These are phyloP conservation scores for Varanus salvator DNA, from an alignment of 2,113 vertebrate genomes.

Conservation along the genomic window DNA sequence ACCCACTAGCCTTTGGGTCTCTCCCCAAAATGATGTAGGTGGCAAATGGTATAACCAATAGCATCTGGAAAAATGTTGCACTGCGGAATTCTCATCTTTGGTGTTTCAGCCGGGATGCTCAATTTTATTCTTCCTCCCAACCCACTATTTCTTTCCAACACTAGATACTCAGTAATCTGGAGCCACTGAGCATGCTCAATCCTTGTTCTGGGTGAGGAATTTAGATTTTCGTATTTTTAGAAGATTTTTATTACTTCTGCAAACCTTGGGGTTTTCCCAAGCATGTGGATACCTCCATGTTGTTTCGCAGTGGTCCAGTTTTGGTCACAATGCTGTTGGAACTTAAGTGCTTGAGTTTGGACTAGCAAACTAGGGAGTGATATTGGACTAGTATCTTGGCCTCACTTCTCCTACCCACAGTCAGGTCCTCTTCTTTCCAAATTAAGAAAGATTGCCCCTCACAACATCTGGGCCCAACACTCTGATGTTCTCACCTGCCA, in stretches of 20 bases:
- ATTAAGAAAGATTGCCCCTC: background rate
- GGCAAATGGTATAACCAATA: background rate
- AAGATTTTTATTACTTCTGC: background rate
- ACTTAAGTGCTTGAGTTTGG: background rate
- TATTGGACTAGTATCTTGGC: background rate
- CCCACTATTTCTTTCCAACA: background rate
- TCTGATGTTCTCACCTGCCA: background rate
- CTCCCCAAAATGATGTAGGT: background rate
- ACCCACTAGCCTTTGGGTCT: background rate
- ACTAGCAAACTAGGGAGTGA: background rate
- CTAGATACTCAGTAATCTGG: background rate
- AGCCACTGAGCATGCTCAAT: background rate
- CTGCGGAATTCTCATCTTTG: too few relatives aligned
- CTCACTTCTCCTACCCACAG: background rate
- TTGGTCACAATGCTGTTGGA: background rate
- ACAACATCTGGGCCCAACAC: background rate
- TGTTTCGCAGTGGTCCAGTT: too few relatives aligned
- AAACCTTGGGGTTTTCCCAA: background rate
- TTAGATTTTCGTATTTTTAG: background rate
- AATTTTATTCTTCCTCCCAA: background rate
- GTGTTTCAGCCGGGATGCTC: background rate
- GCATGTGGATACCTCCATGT: too few relatives aligned
- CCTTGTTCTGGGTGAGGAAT: background rate
- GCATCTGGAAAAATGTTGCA: background rate
- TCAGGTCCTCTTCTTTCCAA: background rate